Percentiles rank a stretch among this genome's conserved stretches.
phyloP scores from a whole-genome alignment of 1,140 invertebrate genomes.

The Belonocnema kinseyi region DNA sequence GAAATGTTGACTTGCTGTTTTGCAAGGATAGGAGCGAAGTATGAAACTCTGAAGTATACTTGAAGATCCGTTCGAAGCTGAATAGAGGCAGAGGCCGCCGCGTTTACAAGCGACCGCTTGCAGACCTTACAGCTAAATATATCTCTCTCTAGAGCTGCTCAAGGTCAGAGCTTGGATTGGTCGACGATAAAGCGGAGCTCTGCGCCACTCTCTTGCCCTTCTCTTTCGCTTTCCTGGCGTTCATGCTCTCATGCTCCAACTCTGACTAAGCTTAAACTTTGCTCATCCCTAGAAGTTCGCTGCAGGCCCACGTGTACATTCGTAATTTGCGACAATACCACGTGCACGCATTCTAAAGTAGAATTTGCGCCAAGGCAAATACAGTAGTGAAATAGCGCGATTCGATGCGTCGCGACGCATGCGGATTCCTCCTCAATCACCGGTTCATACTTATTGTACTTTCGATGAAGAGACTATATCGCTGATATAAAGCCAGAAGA shows the following conservation, averaged over 20 bases:
- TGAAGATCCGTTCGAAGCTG: constrained; percentile 45
- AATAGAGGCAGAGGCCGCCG: constrained; percentile 51
- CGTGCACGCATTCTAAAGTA: constrained; percentile 49
- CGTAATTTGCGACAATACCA: constrained; percentile 27
- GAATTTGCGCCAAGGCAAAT: constrained; percentile 50
- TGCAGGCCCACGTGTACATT: constrained; percentile 22
- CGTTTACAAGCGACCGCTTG: constrained; percentile 61
- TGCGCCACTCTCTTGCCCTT: constrained; percentile 48
- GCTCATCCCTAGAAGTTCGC: not conserved
- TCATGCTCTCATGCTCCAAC: constrained; percentile 45
- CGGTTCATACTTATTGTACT: not conserved
- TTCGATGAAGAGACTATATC: not conserved
- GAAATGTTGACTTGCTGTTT: constrained; percentile 44
- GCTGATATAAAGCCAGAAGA: not conserved
- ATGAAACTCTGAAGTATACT: constrained; percentile 44
- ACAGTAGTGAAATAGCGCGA: constrained; percentile 32
- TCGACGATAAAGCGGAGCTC: constrained; percentile 65
- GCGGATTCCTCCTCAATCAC: constrained; percentile 22
- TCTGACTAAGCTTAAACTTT: constrained; percentile 30
- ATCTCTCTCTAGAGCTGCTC: constrained; percentile 67
- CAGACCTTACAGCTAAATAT: constrained; percentile 70
- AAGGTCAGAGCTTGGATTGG: constrained; percentile 70
- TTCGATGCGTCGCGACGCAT: constrained; percentile 48
- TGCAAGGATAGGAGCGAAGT: constrained; percentile 40
- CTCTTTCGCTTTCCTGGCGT: constrained; percentile 54